These are phyloP conservation scores for Troides oblongomaculatus DNA, from an alignment of 2,888 invertebrate genomes.

Conservation along the genomic window DNA sequence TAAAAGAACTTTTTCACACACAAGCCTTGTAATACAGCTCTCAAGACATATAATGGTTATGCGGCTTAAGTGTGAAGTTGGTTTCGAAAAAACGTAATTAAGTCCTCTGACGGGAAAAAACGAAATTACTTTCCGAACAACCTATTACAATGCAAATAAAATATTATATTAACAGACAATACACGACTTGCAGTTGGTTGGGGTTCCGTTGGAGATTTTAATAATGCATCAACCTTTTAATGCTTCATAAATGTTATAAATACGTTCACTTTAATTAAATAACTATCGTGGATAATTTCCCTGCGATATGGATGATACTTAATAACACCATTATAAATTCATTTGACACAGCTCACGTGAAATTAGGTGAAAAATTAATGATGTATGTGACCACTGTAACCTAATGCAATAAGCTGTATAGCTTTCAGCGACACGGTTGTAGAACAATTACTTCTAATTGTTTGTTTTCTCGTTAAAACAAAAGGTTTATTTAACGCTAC, in stretches of 20 bases:
- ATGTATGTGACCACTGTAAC: background rate
- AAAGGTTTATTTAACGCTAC: too few relatives aligned
- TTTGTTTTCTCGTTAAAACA: too few relatives aligned
- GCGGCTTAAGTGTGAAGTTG: too few relatives aligned
- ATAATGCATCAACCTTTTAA: slow-evolving; percentile 2
- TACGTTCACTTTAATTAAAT: slow-evolving; percentile 17
- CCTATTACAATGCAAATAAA: background rate
- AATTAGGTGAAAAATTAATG: background rate
- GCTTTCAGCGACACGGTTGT: too few relatives aligned
- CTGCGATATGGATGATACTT: slow-evolving; percentile 5
- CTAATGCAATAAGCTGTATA: too few relatives aligned
- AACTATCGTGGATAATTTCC: slow-evolving; percentile 12
- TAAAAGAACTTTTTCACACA: too few relatives aligned
- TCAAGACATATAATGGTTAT: too few relatives aligned
- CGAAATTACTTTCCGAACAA: too few relatives aligned
- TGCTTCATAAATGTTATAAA: background rate
- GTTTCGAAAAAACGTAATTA: too few relatives aligned
- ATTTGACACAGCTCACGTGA: slow-evolving; percentile 28
- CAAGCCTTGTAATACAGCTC: too few relatives aligned
- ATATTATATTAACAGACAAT: background rate
- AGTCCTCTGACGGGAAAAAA: too few relatives aligned
- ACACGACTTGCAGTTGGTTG: background rate
- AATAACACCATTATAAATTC: slow-evolving; percentile 37
- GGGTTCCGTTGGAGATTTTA: background rate
- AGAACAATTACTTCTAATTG: too few relatives aligned